Evolutionary conservation across 2,888 invertebrate species (phyloP), one percentile per base, ranked within the genome.

Genomic region (Podabrus alpinus): DNA sequence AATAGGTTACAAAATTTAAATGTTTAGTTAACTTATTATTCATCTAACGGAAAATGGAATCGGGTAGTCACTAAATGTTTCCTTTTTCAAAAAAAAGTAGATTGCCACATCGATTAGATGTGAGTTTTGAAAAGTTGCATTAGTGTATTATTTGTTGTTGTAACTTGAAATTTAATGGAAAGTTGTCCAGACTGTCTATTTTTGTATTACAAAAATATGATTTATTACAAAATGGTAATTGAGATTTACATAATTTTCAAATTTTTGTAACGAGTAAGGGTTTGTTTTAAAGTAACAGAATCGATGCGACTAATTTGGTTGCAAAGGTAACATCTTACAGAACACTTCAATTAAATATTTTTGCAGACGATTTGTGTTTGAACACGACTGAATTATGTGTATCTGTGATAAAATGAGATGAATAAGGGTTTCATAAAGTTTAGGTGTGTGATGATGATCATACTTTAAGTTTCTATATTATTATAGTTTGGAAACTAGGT

Each of bases 311-410:
- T 45, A 45, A 45, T 45, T 45, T 64, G 64, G 19, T 64, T 64
- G 64, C 64, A 64, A 64, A 64, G 17, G n/a, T 21, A 29, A 29
- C 16, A 67, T 67, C 16, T 25, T 67, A 67, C 67, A 67, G 67
- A 29, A 24, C 67, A 67, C 67, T 67, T 29, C 67, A 67, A 45
- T 67, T 67, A 67, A 29, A 29, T 25, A 25, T 67, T 67, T 25
- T 25, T 67, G 21, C 29, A 25, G 24, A 45, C 45, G 45, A 67
- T 67, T 67, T 25, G 24, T 67, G 25, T 67, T 67, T 67, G 29
- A 67, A 62, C 45, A 45, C 45, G 73, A 73, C 73, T 73, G 73
- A 73, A 73, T 73, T 73, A 73, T 73, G 73, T 73, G 73, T 73
- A 73, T 73, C 73, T 73, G 73, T 73, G 73, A 73, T 73, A 72